Evolutionary conservation across 2,113 vertebrate species (phyloP).

Genomic region (Tenebrosternarchus preto): DNA sequence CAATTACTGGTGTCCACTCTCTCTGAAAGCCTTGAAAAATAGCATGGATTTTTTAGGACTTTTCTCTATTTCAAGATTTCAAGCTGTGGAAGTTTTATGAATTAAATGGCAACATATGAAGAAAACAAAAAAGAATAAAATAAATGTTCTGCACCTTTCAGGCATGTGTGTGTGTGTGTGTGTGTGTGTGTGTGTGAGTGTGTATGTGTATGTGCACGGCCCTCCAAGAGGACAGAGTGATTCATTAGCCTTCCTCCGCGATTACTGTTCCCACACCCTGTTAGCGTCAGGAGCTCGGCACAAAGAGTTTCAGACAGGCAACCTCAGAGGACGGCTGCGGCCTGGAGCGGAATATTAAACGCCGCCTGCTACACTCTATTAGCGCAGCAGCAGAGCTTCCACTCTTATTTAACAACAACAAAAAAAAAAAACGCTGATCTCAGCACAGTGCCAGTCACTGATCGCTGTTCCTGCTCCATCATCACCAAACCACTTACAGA

Average conservation of each 20-base stretch:
- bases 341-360: conserved; percentile 53
- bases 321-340: conserved; percentile 46
- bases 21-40: conserved; percentile 41
- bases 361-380: conserved; percentile 40
- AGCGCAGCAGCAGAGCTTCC: conserved; percentile 25
- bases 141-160: neutral
- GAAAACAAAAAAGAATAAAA: neutral
- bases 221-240: conserved; percentile 39
- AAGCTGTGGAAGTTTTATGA: conserved; percentile 20
- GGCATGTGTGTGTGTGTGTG: conserved; percentile 4
- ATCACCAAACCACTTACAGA: conserved; percentile 34
- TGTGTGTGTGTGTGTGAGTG: conserved; percentile 1
- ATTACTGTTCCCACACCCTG: conserved; percentile 45
- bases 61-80: neutral
- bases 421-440: conserved; percentile 49
- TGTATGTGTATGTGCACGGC: conserved; percentile 31
- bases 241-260: conserved; percentile 48
- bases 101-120: neutral
- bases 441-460: conserved; percentile 35
- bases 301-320: conserved; percentile 58
- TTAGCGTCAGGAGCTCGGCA: conserved; percentile 52
- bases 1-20: conserved; percentile 52
- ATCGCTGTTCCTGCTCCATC: conserved; percentile 9
- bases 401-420: neutral
- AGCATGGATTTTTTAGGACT: conserved; percentile 19